phyloP scores from a whole-genome alignment of 1,140 invertebrate species.

The Hormaphis cornu region DNA sequence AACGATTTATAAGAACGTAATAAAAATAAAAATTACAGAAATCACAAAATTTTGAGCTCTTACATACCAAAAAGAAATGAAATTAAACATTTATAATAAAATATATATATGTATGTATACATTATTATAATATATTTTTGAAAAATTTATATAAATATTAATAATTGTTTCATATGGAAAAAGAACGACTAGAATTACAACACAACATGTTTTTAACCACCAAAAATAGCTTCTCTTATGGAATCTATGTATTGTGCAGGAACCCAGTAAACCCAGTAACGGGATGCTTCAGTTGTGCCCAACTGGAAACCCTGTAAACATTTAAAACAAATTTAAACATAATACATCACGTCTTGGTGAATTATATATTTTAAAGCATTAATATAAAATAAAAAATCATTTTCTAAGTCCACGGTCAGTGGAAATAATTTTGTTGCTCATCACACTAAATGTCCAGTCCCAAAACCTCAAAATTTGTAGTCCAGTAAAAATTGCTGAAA shows the following conservation, averaged over 20 bases:
- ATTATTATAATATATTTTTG: background rate
- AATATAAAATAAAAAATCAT: no score
- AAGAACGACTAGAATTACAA: slow-evolving; percentile 22
- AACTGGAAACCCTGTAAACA: slow-evolving; percentile 70
- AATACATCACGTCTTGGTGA: background rate
- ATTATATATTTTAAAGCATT: no score
- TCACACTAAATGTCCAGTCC: no score
- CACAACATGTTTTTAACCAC: slow-evolving; percentile 39
- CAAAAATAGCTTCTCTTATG: slow-evolving; percentile 82
- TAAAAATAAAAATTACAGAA: background rate
- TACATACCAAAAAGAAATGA: background rate
- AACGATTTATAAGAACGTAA: background rate
- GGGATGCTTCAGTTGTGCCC: slow-evolving; percentile 76
- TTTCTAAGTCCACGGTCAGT: no score
- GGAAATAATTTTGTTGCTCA: no score
- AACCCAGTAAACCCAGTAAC: slow-evolving; percentile 93
- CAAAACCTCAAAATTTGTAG: no score
- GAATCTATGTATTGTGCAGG: slow-evolving; percentile 84
- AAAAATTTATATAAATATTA: slow-evolving; percentile 12
- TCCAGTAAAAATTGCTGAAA: no score
- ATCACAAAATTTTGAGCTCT: slow-evolving; percentile 7
- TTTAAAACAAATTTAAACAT: background rate
- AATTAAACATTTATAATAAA: background rate
- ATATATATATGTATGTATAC: no score
- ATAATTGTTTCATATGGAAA: background rate